A percentile compares a stretch with the other conserved stretches of the same genome.
Conservation (phyloP, 2,797 vertebrate species). For the Chromis chromis region DNA sequence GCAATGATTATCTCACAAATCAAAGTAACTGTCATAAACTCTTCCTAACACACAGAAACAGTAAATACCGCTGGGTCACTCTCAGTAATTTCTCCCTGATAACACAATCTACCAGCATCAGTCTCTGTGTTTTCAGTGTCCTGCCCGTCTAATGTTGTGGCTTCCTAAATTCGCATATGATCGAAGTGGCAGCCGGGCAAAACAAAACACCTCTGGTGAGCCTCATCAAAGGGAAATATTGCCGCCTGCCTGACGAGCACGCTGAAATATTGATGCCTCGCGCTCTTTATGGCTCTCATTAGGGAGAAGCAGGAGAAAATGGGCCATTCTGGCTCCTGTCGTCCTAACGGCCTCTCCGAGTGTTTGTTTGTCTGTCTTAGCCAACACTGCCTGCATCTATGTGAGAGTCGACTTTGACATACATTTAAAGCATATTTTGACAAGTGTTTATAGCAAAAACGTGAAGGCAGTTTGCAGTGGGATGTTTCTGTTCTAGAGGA, state of each 20-base stretch:
- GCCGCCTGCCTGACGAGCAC: constrained; percentile 48
- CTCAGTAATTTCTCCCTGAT: constrained; percentile 1
- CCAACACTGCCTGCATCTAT: constrained; percentile 13
- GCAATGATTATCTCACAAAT: not conserved
- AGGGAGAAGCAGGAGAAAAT: constrained; percentile 70
- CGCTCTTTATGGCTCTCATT: constrained; percentile 73
- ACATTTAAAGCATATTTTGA: constrained; percentile 13
- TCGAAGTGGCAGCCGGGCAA: constrained; percentile 42
- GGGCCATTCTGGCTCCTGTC: constrained; percentile 61
- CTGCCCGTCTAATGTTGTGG: constrained; percentile 20
- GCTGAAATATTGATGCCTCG: constrained; percentile 79
- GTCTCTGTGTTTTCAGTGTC: not conserved
- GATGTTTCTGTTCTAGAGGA: constrained; percentile 12
- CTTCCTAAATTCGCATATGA: constrained; percentile 33
- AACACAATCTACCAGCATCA: constrained; percentile 8
- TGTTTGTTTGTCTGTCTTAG: constrained; percentile 55
- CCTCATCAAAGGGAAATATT: constrained; percentile 69
- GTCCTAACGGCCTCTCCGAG: constrained; percentile 44
- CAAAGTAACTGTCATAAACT: constrained; percentile 1
- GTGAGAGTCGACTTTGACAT: constrained; percentile 3
- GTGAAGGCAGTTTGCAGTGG: constrained; percentile 11
- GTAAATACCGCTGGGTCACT: constrained; percentile 31
- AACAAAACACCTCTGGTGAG: constrained; percentile 68
- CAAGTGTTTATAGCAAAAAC: not conserved
- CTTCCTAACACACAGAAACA: not conserved